These are phyloP conservation scores for Diorhabda carinulata DNA, from an alignment of 1,140 invertebrate species.

Conservation along the genomic window DNA sequence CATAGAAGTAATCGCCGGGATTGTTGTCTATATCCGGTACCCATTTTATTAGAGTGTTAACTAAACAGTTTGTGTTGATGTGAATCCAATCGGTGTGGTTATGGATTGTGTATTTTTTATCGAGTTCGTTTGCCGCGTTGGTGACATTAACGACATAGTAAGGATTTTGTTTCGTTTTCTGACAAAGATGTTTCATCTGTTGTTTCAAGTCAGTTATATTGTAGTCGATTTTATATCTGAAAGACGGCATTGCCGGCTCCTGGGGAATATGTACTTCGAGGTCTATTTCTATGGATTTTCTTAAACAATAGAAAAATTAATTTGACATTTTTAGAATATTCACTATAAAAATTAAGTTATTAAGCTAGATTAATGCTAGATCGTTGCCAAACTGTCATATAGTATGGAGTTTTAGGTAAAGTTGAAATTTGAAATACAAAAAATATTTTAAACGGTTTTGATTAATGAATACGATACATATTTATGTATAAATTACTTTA, in stretches of 20 bases:
- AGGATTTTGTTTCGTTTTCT: constrained; percentile 20
- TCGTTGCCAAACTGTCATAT: too few species aligned
- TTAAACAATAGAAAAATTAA: constrained; percentile 18
- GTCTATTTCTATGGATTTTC: constrained; percentile 30
- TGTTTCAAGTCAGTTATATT: constrained; percentile 22
- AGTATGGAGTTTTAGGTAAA: too few species aligned
- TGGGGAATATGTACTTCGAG: constrained; percentile 30
- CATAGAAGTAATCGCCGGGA: constrained; percentile 84
- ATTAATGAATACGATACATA: too few species aligned
- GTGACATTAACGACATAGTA: constrained; percentile 7
- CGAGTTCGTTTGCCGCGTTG: neutral
- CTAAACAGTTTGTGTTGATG: constrained; percentile 51
- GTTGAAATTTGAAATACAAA: too few species aligned
- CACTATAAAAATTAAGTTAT: too few species aligned
- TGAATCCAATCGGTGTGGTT: constrained; percentile 12
- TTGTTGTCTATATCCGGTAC: constrained; percentile 68
- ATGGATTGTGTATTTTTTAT: neutral
- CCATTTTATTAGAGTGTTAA: constrained; percentile 79
- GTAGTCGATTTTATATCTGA: constrained; percentile 36
- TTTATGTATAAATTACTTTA: too few species aligned
- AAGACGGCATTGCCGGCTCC: constrained; percentile 28
- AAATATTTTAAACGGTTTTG: too few species aligned
- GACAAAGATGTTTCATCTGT: constrained; percentile 25
- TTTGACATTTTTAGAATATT: too few species aligned
- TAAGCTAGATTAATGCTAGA: too few species aligned